phyloP scores from a whole-genome alignment of 1,140 invertebrate species.

The Cepaea nemoralis region DNA sequence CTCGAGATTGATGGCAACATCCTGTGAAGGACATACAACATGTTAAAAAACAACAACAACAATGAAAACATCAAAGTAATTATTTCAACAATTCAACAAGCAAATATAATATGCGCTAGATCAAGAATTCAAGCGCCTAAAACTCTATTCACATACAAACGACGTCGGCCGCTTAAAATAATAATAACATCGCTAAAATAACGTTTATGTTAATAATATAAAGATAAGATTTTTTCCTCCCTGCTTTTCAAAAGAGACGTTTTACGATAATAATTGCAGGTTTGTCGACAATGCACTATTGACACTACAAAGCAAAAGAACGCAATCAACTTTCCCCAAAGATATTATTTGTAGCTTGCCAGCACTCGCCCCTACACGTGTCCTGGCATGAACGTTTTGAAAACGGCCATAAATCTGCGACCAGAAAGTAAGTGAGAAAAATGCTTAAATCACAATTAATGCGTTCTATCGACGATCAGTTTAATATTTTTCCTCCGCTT shows the following conservation, averaged over 20 bases:
- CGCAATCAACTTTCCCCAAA: neutral
- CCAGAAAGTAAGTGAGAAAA: neutral
- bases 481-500: neutral
- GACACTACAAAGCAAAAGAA: neutral
- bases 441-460: slow-evolving; percentile 5
- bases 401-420: neutral
- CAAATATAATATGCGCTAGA: no score
- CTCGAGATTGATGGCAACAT: no score
- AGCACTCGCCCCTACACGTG: neutral
- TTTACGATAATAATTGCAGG: neutral
- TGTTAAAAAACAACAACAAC: no score
- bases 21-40: no score
- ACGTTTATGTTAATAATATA: no score
- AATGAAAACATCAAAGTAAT: no score
- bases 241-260: neutral
- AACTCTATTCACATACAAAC: neutral
- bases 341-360: slow-evolving; percentile 1
- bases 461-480: neutral
- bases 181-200: neutral
- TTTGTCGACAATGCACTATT: neutral
- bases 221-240: no score
- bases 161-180: neutral
- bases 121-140: no score
- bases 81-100: no score
- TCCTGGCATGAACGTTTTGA: neutral